These are phyloP conservation scores for Phycodurus eques DNA, from an alignment of 2,113 vertebrate species.

Conservation along the genomic window DNA sequence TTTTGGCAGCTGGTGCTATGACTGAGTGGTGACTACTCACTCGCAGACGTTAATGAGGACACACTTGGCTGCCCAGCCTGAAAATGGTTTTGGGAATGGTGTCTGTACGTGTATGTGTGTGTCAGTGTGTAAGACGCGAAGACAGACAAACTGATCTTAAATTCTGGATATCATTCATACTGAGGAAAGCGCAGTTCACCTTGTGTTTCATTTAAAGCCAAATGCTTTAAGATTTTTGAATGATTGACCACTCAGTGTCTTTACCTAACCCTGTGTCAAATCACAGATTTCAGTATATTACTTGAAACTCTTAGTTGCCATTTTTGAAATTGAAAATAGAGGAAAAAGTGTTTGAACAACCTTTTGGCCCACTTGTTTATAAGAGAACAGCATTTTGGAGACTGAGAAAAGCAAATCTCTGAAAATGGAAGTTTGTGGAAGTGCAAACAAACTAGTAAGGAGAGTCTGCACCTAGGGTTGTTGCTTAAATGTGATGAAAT, in stretches of 20 bases:
- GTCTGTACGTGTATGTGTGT: not conserved
- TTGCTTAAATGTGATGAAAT: not conserved
- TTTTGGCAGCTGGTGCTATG: slow-evolving; percentile 54
- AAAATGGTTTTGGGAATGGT: slow-evolving; percentile 54
- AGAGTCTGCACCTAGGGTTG: not conserved
- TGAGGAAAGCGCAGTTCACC: slow-evolving; percentile 43
- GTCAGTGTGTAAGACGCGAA: slow-evolving; percentile 25
- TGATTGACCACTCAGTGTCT: slow-evolving; percentile 27
- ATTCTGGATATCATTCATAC: slow-evolving; percentile 50
- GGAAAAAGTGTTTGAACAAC: not conserved
- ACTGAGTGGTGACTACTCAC: slow-evolving; percentile 64
- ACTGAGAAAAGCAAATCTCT: not conserved
- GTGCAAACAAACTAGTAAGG: not conserved
- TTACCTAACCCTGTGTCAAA: not conserved
- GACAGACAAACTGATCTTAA: slow-evolving; percentile 44
- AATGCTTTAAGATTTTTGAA: slow-evolving; percentile 1
- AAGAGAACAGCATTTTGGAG: not conserved
- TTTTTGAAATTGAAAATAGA: not conserved
- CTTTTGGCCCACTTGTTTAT: not conserved
- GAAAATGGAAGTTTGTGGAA: not conserved
- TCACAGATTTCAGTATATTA: not conserved
- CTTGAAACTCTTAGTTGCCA: not conserved
- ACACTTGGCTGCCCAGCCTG: slow-evolving; percentile 53
- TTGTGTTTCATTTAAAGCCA: slow-evolving; percentile 24
- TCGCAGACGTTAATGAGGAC: slow-evolving; percentile 61